Conservation (phyloP, 2,797 vertebrate species). For the Toxotes lorentzi region DNA sequence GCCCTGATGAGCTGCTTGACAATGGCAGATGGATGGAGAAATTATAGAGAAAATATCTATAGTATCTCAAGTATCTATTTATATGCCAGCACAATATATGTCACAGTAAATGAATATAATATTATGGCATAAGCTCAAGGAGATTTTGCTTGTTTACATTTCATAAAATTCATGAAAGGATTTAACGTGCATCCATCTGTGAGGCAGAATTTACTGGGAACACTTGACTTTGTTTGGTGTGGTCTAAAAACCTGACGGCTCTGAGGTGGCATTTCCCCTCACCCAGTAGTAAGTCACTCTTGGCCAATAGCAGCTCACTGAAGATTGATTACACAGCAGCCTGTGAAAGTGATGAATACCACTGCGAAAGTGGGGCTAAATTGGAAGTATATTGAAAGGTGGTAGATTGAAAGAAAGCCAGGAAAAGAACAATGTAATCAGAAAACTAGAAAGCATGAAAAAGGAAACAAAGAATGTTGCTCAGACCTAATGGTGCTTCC, state of each 20-base stretch:
- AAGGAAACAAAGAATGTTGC: constrained; percentile 33
- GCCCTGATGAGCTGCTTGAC: not conserved
- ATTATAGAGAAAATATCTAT: not conserved
- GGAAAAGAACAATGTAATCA: constrained; percentile 68
- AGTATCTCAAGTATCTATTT: not conserved
- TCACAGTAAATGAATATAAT: not conserved
- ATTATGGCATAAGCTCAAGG: not conserved
- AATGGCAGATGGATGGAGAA: not conserved
- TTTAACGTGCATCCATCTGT: not conserved
- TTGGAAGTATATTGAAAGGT: constrained; percentile 70
- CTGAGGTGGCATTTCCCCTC: constrained; percentile 48
- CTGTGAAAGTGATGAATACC: constrained; percentile 72
- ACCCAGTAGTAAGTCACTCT: constrained; percentile 54
- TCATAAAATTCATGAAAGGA: constrained; percentile 2
- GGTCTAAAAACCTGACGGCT: constrained; percentile 37
- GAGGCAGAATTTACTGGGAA: not conserved
- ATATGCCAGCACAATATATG: not conserved
- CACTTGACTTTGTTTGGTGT: constrained; percentile 31
- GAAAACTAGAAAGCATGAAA: constrained; percentile 41
- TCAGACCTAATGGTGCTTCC: constrained; percentile 97
- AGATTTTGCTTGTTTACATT: not conserved
- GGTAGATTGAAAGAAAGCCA: constrained; percentile 65
- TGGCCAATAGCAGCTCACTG: constrained; percentile 55
- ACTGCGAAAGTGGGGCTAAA: constrained; percentile 61
- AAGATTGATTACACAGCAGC: constrained; percentile 75